These are phyloP conservation scores for Aphidius colemani DNA, from an alignment of 2,888 invertebrate species.

Conservation along the genomic window DNA sequence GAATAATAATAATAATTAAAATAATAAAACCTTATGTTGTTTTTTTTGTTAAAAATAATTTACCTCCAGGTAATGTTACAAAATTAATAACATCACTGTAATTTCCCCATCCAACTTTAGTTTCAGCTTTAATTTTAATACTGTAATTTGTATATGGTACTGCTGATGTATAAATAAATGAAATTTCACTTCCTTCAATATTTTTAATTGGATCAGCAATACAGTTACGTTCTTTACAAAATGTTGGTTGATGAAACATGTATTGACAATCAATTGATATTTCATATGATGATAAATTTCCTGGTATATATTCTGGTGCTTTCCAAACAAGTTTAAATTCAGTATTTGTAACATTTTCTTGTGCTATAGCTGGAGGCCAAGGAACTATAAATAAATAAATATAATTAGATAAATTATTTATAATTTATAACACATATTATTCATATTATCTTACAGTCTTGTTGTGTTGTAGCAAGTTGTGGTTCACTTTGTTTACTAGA, in stretches of 20 bases:
- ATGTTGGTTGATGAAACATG: slow-evolving; percentile 38
- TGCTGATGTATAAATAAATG: slow-evolving; percentile 32
- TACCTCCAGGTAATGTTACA: slow-evolving; percentile 35
- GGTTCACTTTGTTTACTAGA: slow-evolving; percentile 37
- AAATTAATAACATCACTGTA: slow-evolving; percentile 35
- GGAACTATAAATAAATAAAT: slow-evolving; percentile 38
- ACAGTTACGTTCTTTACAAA: slow-evolving; percentile 35
- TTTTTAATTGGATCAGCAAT: slow-evolving; percentile 24
- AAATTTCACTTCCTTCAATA: slow-evolving; percentile 28
- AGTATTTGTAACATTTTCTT: slow-evolving; percentile 30
- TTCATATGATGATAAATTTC: slow-evolving; percentile 41
- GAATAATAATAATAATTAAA: too few relatives aligned
- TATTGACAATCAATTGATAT: slow-evolving; percentile 41
- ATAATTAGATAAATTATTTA: neutral
- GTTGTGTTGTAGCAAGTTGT: slow-evolving; percentile 36
- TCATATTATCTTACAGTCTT: slow-evolving; percentile 42
- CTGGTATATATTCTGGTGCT: slow-evolving; percentile 44
- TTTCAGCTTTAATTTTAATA: slow-evolving; percentile 45
- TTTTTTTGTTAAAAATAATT: neutral
- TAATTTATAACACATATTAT: neutral
- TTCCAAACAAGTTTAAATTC: slow-evolving; percentile 44
- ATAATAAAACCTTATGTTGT: neutral
- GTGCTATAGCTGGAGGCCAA: slow-evolving; percentile 33
- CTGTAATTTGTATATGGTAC: slow-evolving; percentile 41
- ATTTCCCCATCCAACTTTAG: slow-evolving; percentile 47